Evolutionary conservation across 1,140 invertebrate genomes (phyloP).

Genomic region (Wasmannia auropunctata): DNA sequence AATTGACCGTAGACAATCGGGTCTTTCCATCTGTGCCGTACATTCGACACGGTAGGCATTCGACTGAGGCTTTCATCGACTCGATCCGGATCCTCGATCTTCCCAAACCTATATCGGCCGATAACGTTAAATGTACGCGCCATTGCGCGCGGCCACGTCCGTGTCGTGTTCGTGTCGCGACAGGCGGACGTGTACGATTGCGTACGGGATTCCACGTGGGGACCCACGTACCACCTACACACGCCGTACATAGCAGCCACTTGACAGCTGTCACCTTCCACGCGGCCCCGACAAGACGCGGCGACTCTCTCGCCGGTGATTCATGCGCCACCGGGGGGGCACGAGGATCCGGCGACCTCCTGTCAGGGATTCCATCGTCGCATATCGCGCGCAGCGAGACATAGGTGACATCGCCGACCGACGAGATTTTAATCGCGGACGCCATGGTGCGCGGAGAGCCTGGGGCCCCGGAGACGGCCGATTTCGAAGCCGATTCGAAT

Average conservation of each 20-base stretch:
- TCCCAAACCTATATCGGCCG: slow-evolving; percentile 15
- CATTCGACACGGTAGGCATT: slow-evolving; percentile 19
- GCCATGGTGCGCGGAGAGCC: slow-evolving; percentile 42
- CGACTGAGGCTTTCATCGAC: slow-evolving; percentile 34
- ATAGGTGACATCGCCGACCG: slow-evolving; percentile 80
- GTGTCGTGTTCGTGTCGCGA: slow-evolving; percentile 51
- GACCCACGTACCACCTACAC: slow-evolving; percentile 76
- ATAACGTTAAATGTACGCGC: slow-evolving; percentile 41
- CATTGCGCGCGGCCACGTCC: slow-evolving; percentile 32
- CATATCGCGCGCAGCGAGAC: slow-evolving; percentile 74
- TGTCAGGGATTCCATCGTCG: slow-evolving; percentile 79
- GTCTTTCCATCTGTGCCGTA: background rate
- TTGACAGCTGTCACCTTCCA: slow-evolving; percentile 84
- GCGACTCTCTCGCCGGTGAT: slow-evolving; percentile 76
- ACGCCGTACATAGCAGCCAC: slow-evolving; percentile 70
- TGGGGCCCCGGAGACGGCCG: slow-evolving; percentile 32
- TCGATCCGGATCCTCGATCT: slow-evolving; percentile 25
- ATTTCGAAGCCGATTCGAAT: slow-evolving; percentile 49
- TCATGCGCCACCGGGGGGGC: slow-evolving; percentile 80
- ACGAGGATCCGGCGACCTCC: slow-evolving; percentile 79
- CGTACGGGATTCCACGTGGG: slow-evolving; percentile 60
- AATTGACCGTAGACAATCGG: slow-evolving; percentile 52
- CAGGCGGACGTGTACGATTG: slow-evolving; percentile 46
- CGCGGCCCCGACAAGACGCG: slow-evolving; percentile 79
- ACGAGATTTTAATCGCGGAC: slow-evolving; percentile 81